These are phyloP conservation scores for Nephila pilipes DNA, from an alignment of 1,140 invertebrate species.

Conservation along the genomic window DNA sequence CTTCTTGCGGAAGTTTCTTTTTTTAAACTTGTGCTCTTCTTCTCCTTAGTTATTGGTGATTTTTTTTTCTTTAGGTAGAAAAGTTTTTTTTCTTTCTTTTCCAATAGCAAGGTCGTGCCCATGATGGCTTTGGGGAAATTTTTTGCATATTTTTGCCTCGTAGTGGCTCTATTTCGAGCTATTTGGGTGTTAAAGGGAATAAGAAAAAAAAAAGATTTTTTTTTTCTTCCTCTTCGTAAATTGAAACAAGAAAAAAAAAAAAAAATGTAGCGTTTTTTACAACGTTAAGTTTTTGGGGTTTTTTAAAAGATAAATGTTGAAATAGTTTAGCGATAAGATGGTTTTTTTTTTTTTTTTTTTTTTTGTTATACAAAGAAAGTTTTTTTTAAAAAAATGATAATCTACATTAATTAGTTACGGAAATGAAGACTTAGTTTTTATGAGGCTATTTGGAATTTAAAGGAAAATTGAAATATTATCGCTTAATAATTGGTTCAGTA, in stretches of 20 bases:
- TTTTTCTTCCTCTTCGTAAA: no score
- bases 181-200: neutral
- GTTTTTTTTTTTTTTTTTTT: no score
- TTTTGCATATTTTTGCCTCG: slow-evolving; percentile 13
- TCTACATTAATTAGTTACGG: no score
- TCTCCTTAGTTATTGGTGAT: neutral
- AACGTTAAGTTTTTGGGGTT: neutral
- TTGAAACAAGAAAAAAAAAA: neutral
- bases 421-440: no score
- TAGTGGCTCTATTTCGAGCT: neutral
- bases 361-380: no score
- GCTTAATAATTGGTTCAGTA: no score
- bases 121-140: neutral
- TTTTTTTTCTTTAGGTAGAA: neutral
- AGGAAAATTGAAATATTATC: no score
- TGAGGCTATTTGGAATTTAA: no score
- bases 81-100: neutral
- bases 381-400: no score
- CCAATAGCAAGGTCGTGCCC: neutral
- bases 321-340: neutral
- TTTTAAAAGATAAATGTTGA: neutral
- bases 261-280: neutral
- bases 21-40: slow-evolving; percentile 19
- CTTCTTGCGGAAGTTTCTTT: slow-evolving; percentile 65
- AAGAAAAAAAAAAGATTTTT: neutral